Conservation (phyloP, 2,888 invertebrate species). For the Heliconius erato region DNA sequence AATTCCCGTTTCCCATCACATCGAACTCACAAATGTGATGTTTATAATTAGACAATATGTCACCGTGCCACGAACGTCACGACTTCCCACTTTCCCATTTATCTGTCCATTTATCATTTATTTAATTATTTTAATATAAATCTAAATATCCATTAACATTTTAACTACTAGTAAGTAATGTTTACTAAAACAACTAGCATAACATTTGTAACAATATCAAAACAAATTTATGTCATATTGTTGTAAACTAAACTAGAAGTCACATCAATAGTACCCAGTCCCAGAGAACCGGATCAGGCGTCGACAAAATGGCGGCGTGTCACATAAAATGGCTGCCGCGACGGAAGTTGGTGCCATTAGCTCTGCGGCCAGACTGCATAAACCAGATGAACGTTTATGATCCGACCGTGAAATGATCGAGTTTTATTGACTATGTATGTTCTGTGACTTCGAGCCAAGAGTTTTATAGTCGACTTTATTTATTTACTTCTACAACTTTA, state of each 20-base stretch:
- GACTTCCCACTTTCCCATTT: not conserved
- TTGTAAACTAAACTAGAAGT: slow-evolving; percentile 25
- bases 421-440: slow-evolving; percentile 56
- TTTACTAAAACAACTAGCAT: not conserved
- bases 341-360: slow-evolving; percentile 67
- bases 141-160: too few species aligned
- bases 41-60: too few species aligned
- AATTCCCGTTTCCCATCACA: not conserved
- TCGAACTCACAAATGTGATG: not conserved
- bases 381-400: slow-evolving; percentile 60
- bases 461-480: slow-evolving; percentile 54
- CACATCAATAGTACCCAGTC: slow-evolving; percentile 35
- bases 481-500: slow-evolving; percentile 41
- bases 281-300: slow-evolving; percentile 38
- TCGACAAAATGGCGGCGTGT: slow-evolving; percentile 58
- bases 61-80: too few species aligned
- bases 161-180: too few species aligned
- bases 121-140: not conserved
- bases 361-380: slow-evolving; percentile 60
- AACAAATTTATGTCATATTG: slow-evolving; percentile 16
- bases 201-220: not conserved
- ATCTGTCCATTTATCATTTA: not conserved
- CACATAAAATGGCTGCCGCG: slow-evolving; percentile 62
- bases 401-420: slow-evolving; percentile 56
- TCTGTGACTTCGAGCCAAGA: slow-evolving; percentile 48